Percentiles rank a stretch among this genome's conserved stretches.
Evolutionary conservation across 2,113 vertebrate genomes (phyloP).

Genomic region (Cinclus mexicanus): DNA sequence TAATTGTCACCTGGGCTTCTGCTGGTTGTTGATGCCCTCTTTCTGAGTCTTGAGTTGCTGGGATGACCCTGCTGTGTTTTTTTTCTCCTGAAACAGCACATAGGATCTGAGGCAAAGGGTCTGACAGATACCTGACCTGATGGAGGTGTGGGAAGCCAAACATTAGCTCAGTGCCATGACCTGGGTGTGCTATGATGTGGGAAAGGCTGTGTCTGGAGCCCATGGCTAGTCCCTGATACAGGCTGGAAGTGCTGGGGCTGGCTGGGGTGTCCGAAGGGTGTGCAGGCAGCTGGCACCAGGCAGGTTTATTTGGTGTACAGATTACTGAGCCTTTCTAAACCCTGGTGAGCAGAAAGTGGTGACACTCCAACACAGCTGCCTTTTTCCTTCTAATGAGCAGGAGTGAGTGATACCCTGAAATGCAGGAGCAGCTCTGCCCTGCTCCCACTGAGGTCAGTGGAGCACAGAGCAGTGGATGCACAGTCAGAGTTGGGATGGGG

Average conservation of each 20-base stretch:
- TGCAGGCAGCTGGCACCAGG: not conserved
- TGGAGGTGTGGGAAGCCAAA: not conserved
- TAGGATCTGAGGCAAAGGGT: not conserved
- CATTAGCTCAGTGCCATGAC: fast-evolving
- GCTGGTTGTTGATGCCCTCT: not conserved
- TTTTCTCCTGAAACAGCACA: fast-evolving
- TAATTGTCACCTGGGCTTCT: not conserved
- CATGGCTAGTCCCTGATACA: fast-evolving
- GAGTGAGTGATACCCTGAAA: not conserved
- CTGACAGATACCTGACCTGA: not conserved
- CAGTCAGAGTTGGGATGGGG: not conserved
- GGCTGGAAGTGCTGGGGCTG: not conserved
- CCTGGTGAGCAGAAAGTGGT: not conserved
- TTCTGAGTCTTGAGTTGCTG: not conserved
- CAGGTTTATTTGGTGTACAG: not conserved
- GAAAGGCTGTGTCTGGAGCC: not conserved
- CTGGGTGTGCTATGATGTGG: not conserved
- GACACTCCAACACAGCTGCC: not conserved
- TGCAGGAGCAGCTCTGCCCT: not conserved
- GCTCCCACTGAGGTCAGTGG: not conserved
- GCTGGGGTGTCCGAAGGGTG: not conserved
- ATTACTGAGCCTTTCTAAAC: not conserved
- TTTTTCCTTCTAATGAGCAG: not conserved
- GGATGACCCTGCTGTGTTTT: not conserved
- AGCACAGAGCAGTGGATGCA: not conserved